These are phyloP conservation scores for Autographa pulchrina DNA, from an alignment of 2,888 invertebrate species.

Conservation along the genomic window DNA sequence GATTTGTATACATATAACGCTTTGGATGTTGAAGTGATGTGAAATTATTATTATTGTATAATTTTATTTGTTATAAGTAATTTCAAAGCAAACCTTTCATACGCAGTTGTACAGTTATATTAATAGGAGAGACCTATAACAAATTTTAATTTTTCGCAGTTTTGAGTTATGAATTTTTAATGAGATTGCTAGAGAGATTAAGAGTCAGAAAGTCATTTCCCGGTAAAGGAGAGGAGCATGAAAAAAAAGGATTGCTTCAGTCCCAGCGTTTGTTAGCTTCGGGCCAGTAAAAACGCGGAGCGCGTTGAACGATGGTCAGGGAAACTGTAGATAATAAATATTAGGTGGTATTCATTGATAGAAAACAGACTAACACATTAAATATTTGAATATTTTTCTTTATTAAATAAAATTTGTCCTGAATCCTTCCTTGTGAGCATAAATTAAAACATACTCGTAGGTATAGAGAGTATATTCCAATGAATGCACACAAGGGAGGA, in stretches of 20 bases:
- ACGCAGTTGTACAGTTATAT: constrained; percentile 38
- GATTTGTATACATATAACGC: background rate
- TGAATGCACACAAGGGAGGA: too few species aligned
- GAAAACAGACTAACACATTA: too few species aligned
- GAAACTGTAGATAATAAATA: too few species aligned
- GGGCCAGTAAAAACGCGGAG: constrained; percentile 70
- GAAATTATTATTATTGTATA: background rate
- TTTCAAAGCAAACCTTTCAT: constrained; percentile 24
- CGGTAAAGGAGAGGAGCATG: constrained; percentile 83
- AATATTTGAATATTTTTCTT: too few species aligned
- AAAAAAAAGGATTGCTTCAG: constrained; percentile 84
- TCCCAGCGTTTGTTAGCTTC: constrained; percentile 81
- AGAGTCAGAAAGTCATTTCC: constrained; percentile 90
- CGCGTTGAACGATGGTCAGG: background rate
- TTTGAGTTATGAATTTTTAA: constrained; percentile 91
- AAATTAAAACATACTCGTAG: too few species aligned
- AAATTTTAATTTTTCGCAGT: constrained; percentile 88
- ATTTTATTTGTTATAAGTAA: constrained; percentile 30
- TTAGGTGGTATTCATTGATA: too few species aligned
- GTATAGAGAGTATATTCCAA: too few species aligned
- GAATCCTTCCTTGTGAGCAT: too few species aligned
- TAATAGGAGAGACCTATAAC: constrained; percentile 68
- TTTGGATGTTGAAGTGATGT: background rate
- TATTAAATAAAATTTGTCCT: too few species aligned
- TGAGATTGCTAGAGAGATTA: constrained; percentile 90